Evolutionary conservation across 1,140 invertebrate species (phyloP).

Genomic region (Trinorchestia longiramus): DNA sequence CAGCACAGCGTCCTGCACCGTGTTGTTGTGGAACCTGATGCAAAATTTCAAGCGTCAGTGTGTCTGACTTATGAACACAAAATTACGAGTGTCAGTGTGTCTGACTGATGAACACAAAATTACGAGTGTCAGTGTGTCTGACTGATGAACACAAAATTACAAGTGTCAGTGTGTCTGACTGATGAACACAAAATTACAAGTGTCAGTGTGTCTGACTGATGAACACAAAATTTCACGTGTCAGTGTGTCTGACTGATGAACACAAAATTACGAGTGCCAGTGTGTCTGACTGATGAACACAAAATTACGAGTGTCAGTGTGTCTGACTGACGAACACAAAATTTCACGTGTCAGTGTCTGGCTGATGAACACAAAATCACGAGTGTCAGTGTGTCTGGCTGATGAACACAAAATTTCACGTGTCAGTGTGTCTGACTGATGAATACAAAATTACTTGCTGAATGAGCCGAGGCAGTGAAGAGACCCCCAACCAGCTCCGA

Average conservation of each 20-base stretch:
- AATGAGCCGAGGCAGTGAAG: slow-evolving; percentile 84
- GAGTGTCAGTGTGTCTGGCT: too few species aligned
- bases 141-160: background rate
- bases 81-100: too few species aligned
- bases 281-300: background rate
- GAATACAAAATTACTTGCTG: slow-evolving; percentile 73
- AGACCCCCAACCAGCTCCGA: slow-evolving; percentile 86
- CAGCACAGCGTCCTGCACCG: slow-evolving; percentile 62
- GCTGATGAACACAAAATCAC: background rate
- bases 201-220: background rate
- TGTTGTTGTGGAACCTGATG: slow-evolving; percentile 61
- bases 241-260: background rate
- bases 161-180: too few species aligned
- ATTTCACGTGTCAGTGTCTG: too few species aligned
- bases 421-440: background rate
- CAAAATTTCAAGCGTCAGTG: too few species aligned
- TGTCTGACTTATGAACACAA: background rate
- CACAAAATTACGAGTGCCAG: slow-evolving; percentile 50
- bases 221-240: background rate
- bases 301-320: too few species aligned
- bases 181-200: slow-evolving; percentile 11
- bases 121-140: too few species aligned
- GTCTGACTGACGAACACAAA: background rate
- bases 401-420: background rate
- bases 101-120: background rate